Percentiles rank a stretch among this genome's conserved stretches.
Evolutionary conservation across 2,888 invertebrate species (phyloP).

Genomic region (Monoplex corrugatus): DNA sequence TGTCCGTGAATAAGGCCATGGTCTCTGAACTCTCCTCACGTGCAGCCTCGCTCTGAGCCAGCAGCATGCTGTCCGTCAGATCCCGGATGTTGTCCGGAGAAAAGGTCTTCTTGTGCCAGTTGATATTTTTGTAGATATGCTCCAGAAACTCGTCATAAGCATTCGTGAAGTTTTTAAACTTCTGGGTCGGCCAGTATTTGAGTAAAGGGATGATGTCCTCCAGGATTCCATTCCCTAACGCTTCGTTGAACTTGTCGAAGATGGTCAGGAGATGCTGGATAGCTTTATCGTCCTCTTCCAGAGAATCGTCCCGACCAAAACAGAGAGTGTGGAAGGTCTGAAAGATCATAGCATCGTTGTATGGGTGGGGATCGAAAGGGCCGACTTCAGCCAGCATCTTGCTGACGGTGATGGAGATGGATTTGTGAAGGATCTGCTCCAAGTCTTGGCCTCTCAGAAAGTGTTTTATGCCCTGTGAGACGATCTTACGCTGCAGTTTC

Average conservation of each 20-base stretch:
- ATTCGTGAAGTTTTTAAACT: not conserved
- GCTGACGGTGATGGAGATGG: not conserved
- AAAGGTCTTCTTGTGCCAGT: slow-evolving; percentile 47
- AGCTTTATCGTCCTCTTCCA: not conserved
- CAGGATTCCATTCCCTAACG: not conserved
- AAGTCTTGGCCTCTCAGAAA: not conserved
- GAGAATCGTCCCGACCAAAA: too few species aligned
- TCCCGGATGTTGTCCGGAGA: slow-evolving; percentile 52
- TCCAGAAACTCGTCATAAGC: not conserved
- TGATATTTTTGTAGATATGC: not conserved
- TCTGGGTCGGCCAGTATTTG: not conserved
- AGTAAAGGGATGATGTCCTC: not conserved
- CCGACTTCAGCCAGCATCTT: not conserved
- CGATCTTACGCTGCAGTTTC: slow-evolving; percentile 23
- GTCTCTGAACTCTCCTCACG: slow-evolving; percentile 46
- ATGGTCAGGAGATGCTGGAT: not conserved
- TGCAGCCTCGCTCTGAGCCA: slow-evolving; percentile 50
- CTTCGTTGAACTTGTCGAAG: not conserved
- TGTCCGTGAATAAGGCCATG: slow-evolving; percentile 48
- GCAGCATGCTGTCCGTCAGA: slow-evolving; percentile 54
- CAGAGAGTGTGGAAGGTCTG: not conserved
- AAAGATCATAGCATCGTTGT: not conserved
- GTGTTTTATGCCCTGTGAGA: not conserved
- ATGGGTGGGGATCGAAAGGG: not conserved
- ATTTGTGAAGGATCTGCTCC: not conserved